Conservation (phyloP, 2,888 invertebrate genomes). For the Gerris lacustris region DNA sequence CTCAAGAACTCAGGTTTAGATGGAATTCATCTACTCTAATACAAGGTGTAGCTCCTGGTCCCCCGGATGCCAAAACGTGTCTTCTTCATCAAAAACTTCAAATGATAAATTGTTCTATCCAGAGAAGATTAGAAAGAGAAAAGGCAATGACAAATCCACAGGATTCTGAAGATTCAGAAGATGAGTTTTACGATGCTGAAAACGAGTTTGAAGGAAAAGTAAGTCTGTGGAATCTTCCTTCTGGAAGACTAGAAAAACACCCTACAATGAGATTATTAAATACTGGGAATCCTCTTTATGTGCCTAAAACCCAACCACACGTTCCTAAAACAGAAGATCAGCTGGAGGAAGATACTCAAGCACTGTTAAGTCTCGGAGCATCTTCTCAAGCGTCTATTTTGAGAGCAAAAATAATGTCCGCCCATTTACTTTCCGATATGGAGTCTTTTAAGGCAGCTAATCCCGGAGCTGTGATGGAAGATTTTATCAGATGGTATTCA, state of each 20-base stretch:
- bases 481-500: conserved; percentile 97
- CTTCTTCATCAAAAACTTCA: conserved; percentile 82
- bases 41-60: conserved; percentile 64
- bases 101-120: conserved; percentile 67
- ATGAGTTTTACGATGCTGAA: conserved; percentile 59
- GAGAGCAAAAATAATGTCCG: conserved; percentile 87
- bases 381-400: conserved; percentile 71
- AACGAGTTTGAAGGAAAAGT: conserved; percentile 43
- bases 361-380: conserved; percentile 75
- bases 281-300: conserved; percentile 58
- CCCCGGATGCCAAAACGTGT: conserved; percentile 76
- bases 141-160: conserved; percentile 9
- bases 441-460: conserved; percentile 98
- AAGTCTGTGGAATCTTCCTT: conserved; percentile 37
- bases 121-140: conserved; percentile 44
- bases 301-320: conserved; percentile 60
- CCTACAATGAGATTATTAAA: conserved; percentile 54
- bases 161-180: conserved; percentile 27
- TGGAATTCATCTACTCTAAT: conserved; percentile 71
- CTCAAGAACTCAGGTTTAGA: conserved; percentile 74
- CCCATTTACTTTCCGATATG: conserved; percentile 91
- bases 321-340: conserved; percentile 97
- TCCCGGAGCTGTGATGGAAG: conserved; percentile 77
- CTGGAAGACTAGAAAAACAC: conserved; percentile 57
- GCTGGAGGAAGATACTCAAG: conserved; percentile 81